phyloP scores from a whole-genome alignment of 2,113 vertebrate species.

The Cricetomys ansorgei region DNA sequence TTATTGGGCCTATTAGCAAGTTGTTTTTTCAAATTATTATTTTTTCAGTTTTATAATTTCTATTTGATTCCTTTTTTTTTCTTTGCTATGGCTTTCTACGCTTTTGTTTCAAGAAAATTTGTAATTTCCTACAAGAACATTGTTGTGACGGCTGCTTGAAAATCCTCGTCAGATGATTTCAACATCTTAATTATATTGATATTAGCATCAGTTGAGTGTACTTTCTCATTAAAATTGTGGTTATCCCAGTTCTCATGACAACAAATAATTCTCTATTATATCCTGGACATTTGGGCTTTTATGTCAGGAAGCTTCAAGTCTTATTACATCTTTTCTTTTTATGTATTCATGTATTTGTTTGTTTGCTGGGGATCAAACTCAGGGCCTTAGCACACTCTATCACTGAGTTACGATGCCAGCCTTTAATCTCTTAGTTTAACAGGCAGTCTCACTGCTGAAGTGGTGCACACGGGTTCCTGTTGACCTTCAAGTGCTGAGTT shows the following conservation, averaged over 20 bases:
- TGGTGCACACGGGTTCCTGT: background rate
- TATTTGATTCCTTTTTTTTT: constrained; percentile 6
- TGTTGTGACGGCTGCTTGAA: constrained; percentile 40
- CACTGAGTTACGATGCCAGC: background rate
- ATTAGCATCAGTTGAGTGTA: background rate
- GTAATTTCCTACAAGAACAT: constrained; percentile 5
- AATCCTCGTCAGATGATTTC: constrained; percentile 25
- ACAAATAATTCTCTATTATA: constrained; percentile 10
- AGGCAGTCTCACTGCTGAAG: background rate
- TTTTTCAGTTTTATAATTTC: constrained; percentile 33
- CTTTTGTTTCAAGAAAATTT: constrained; percentile 51
- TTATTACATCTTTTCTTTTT: background rate
- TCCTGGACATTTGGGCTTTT: background rate
- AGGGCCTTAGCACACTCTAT: background rate
- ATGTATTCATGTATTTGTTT: background rate
- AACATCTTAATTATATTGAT: constrained; percentile 35
- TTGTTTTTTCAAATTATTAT: background rate
- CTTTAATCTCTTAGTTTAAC: background rate
- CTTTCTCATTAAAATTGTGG: constrained; percentile 36
- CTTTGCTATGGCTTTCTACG: constrained; percentile 17
- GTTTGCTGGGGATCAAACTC: background rate
- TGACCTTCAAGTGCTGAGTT: background rate
- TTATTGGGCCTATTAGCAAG: background rate
- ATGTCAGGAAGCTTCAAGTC: background rate
- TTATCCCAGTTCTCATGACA: constrained; percentile 8